Evolutionary conservation across 2,113 vertebrate genomes (phyloP), one percentile per base, ranked within the genome.

Genomic region (Lanius collurio): DNA sequence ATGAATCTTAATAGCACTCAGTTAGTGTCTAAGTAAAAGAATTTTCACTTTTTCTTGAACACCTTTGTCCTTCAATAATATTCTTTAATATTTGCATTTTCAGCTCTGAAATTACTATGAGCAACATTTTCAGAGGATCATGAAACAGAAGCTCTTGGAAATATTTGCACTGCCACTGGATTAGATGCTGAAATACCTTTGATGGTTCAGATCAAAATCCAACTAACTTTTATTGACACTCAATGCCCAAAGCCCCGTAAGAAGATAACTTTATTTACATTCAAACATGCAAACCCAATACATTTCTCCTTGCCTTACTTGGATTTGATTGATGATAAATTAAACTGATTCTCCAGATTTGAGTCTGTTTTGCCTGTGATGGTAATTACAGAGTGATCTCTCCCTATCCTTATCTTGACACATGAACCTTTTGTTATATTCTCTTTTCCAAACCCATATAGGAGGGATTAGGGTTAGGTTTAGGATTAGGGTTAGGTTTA

Each of bases 1-100:
- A 30, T 91, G 68, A 96, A 93, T 95, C 77, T 90, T 94, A 89
- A 89, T 41, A 75, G 27, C 47, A 63, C 19, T 87, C 42, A 82
- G 31, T 86, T 65, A 42, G 23, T 31, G 6, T n/a, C 10, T 47
- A 74, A 47, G 39, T 74, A 49, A 9, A 68, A 73, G 19, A 42
- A n/a, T 37, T 42, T 68, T 5, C 11, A 33, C 12, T 42, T 69
- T 28, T 26, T 30, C 13, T 56, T 82, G 13, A 55, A 42, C 22
- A n/a, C 9, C 8, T 56, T 77, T 71, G 18, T 76, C 15, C 13
- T 60, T 37, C n/a, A 44, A 16, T 15, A 42, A 31, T 10, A n/a
- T 20, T 37, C 5, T 15, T 63, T 30, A 46, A 11, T 2, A 26
- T 42, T 57, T 63, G 8, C 37, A 10, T 52, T 81, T 22, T 68